Conservation (phyloP, 2,113 vertebrate genomes). For the Festucalex cinctus region DNA sequence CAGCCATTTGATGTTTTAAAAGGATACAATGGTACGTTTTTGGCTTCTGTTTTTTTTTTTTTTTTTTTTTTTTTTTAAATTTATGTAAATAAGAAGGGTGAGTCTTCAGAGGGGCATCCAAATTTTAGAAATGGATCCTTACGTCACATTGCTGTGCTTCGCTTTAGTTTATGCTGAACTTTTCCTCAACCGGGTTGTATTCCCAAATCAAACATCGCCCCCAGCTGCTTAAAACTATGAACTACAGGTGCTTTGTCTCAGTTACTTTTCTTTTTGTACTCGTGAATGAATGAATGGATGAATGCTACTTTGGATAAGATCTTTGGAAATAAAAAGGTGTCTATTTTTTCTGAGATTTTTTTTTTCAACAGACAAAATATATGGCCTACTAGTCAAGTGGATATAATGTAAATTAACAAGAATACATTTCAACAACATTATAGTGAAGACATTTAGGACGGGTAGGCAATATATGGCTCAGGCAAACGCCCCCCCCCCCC, state of each 20-base stretch:
- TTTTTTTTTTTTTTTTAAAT: too few species aligned
- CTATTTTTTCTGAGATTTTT: conserved; percentile 46
- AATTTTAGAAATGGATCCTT: not conserved
- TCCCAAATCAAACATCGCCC: not conserved
- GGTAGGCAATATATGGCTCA: too few species aligned
- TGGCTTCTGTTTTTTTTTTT: conserved; percentile 14
- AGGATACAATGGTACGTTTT: conserved; percentile 8
- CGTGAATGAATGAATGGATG: conserved; percentile 24
- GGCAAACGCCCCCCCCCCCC: too few species aligned
- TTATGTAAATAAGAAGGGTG: not conserved
- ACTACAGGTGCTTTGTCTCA: conserved; percentile 18
- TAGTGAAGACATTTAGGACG: too few species aligned
- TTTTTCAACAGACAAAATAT: conserved; percentile 5
- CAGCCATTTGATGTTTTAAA: conserved; percentile 11
- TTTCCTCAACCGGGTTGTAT: not conserved
- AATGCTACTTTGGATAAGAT: conserved; percentile 36
- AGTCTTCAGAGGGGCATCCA: not conserved
- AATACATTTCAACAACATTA: not conserved
- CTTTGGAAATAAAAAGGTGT: conserved; percentile 53
- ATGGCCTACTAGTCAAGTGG: not conserved
- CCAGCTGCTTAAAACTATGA: conserved; percentile 3
- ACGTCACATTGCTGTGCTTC: conserved; percentile 1
- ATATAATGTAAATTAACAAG: not conserved
- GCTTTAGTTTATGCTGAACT: not conserved
- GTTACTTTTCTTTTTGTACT: conserved; percentile 20